Evolutionary conservation across 2,888 invertebrate species (phyloP).

Genomic region (Augiades crinisus): DNA sequence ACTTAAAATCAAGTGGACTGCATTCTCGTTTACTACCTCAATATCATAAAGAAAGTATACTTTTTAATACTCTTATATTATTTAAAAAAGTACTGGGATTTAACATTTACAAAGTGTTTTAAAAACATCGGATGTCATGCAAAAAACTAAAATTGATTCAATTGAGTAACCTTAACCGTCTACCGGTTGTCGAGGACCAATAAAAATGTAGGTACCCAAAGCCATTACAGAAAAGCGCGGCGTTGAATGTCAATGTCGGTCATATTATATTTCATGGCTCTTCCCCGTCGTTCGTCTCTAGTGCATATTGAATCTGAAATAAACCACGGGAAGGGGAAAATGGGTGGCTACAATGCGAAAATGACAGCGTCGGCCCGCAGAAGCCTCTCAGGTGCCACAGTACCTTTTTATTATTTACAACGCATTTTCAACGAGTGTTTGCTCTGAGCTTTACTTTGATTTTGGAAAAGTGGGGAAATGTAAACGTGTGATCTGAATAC

Average conservation of each 20-base stretch:
- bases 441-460: constrained; percentile 76
- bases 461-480: constrained; percentile 70
- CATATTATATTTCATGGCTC: constrained; percentile 30
- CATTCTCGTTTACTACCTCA: too few relatives aligned
- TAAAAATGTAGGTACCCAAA: constrained; percentile 1
- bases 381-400: constrained; percentile 39
- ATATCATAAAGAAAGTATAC: too few relatives aligned
- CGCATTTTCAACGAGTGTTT: constrained; percentile 80
- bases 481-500: constrained; percentile 75
- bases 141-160: background rate
- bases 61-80: too few relatives aligned
- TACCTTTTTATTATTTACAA: constrained; percentile 79
- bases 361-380: constrained; percentile 57
- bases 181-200: background rate
- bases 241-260: constrained; percentile 24
- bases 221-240: constrained; percentile 11
- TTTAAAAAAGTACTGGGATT: too few relatives aligned
- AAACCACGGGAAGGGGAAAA: constrained; percentile 64
- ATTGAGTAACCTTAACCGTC: background rate
- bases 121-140: too few relatives aligned
- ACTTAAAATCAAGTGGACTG: too few relatives aligned
- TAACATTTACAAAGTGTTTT: too few relatives aligned
- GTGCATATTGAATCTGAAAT: constrained; percentile 79
- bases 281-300: constrained; percentile 52
- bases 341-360: constrained; percentile 59